phyloP scores from a whole-genome alignment of 2,888 invertebrate genomes.

The Sphaerophoria taeniata region DNA sequence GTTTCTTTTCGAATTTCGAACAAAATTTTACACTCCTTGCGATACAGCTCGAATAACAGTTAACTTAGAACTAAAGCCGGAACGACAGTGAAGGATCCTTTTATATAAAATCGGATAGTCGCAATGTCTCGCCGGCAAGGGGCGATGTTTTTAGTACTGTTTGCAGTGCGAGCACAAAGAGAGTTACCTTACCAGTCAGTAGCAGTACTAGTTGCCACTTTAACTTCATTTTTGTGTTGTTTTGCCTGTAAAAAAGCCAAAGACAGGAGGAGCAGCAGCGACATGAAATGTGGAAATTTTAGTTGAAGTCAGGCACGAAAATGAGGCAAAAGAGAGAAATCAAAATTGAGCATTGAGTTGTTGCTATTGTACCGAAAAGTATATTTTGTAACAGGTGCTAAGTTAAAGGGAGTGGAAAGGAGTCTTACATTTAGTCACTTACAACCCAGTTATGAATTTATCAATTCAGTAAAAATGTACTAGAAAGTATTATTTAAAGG shows the following conservation, averaged over 20 bases:
- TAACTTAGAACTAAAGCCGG: slow-evolving; percentile 79
- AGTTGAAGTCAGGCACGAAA: slow-evolving; percentile 2
- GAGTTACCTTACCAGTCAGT: no score
- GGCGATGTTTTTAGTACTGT: neutral
- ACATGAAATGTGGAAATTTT: no score
- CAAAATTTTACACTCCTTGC: slow-evolving; percentile 12
- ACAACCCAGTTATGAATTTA: neutral
- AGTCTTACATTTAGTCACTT: neutral
- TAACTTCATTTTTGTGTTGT: neutral
- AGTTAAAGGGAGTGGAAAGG: neutral
- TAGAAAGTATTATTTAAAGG: no score
- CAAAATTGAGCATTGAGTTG: slow-evolving; percentile 5
- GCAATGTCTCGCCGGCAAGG: neutral
- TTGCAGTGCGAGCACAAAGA: no score
- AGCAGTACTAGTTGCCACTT: neutral
- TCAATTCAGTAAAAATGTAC: no score
- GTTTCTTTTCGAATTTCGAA: neutral
- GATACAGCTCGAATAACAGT: slow-evolving; percentile 72
- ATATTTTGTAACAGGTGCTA: neutral
- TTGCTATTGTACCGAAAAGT: slow-evolving; percentile 15
- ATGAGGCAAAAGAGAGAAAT: slow-evolving; percentile 28
- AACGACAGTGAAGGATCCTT: slow-evolving; percentile 77
- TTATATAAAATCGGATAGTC: slow-evolving; percentile 75
- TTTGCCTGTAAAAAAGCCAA: neutral
- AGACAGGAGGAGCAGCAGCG: no score